These are phyloP conservation scores for Adelges cooleyi DNA, from an alignment of 1,140 invertebrate genomes.

Conservation along the genomic window DNA sequence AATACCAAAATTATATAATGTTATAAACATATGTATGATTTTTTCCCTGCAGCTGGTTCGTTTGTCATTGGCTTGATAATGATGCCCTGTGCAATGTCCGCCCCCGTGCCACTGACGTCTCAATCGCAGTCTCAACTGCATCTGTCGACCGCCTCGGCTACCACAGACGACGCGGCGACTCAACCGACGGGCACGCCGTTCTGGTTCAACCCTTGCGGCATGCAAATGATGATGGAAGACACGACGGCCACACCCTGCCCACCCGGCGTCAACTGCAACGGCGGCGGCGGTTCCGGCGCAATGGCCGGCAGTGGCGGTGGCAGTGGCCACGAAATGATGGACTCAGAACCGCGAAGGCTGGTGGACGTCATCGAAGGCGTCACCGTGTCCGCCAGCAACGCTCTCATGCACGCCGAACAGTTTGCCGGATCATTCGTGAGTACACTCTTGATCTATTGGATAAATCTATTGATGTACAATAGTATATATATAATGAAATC, in stretches of 20 bases:
- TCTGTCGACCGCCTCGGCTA: conserved; percentile 31
- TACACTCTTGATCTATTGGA: too few species aligned
- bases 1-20: too few species aligned
- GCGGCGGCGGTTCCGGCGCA: conserved; percentile 37
- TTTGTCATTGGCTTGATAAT: conserved; percentile 13
- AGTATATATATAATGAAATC: too few species aligned
- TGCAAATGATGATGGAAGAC: conserved; percentile 35
- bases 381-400: conserved; percentile 41
- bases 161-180: neutral
- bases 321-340: conserved; percentile 31
- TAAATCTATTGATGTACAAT: too few species aligned
- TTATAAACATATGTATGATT: neutral
- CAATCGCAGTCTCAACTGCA: neutral
- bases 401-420: conserved; percentile 39
- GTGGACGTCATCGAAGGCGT: conserved; percentile 39
- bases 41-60: conserved; percentile 4
- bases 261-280: conserved; percentile 20
- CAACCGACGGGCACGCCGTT: conserved; percentile 32
- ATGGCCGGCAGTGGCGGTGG: conserved; percentile 36
- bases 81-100: conserved; percentile 7
- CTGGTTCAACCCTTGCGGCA: conserved; percentile 46
- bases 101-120: conserved; percentile 29
- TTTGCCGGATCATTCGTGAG: conserved; percentile 45
- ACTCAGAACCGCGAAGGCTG: conserved; percentile 14
- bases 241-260: too few species aligned